A percentile compares a stretch with the other conserved stretches of the same genome.
Conservation (phyloP, 1,140 invertebrate species). For the Drosophila watanabei region DNA sequence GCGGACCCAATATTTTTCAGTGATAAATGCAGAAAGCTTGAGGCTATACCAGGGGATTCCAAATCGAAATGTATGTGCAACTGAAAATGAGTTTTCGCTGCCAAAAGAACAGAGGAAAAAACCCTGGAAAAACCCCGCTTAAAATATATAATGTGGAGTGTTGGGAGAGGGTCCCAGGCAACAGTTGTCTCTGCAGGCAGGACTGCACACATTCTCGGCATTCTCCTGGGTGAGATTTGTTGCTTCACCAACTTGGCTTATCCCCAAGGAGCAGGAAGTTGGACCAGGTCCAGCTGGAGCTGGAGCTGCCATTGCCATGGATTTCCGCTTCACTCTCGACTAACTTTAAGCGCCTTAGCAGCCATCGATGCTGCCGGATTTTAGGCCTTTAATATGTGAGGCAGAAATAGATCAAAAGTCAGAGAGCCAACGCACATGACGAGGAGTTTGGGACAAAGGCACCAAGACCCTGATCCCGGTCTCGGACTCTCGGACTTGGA, state of each 20-base stretch:
- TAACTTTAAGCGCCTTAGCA: constrained; percentile 42
- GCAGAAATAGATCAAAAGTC: constrained; percentile 82
- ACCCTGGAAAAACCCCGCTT: constrained; percentile 1
- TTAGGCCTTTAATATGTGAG: constrained; percentile 43
- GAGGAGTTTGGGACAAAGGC: constrained; percentile 10
- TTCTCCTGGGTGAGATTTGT: constrained; percentile 28
- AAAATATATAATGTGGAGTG: neutral
- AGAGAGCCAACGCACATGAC: constrained; percentile 20
- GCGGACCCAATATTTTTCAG: neutral
- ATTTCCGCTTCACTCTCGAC: constrained; percentile 11
- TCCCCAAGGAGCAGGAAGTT: constrained; percentile 18
- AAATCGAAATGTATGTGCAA: constrained; percentile 79
- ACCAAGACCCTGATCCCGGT: constrained; percentile 1
- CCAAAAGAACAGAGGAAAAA: constrained; percentile 16
- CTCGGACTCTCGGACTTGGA: constrained; percentile 1
- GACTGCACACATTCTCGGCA: constrained; percentile 11
- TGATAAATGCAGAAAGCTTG: constrained; percentile 3
- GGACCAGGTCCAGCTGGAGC: constrained; percentile 5
- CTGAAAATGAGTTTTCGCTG: constrained; percentile 55
- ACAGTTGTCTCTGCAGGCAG: constrained; percentile 28
- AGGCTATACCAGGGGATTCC: constrained; percentile 38
- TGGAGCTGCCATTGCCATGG: constrained; percentile 21
- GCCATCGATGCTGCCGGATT: constrained; percentile 28
- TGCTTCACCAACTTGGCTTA: constrained; percentile 14
- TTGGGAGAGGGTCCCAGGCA: constrained; percentile 7